Base-by-base conservation (phyloP, 2,888 invertebrate genomes). In the Cephus sareptanus region DNA sequence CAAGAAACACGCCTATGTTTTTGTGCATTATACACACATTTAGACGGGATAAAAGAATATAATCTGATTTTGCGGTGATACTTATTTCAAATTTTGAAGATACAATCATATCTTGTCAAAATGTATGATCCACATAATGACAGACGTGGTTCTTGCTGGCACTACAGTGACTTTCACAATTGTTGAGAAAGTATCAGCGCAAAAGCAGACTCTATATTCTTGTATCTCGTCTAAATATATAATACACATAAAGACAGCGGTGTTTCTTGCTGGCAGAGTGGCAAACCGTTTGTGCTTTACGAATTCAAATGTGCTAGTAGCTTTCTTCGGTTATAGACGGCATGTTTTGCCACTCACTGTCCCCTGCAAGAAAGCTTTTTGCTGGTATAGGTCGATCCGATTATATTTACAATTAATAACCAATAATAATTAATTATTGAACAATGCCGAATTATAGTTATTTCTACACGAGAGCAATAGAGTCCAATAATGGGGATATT, bases 371-470 rank as follows among this genome's bases (percentile, higher is more conserved):
- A 40, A 40, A 40, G 15, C 15, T 40, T 15, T 15, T 15, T 15
- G 15, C 40, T 40, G 15, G 1, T 40, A 40, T 4, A 40, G 40
- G 15, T 40, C 15, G 40, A 6, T 40, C 15, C 0, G 6, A 40
- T 40, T 40, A 15, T 40, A 40, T 40, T 40, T 40, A 40, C 6
- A 15, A 40, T 4, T 40, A 15, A 15, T 15, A 40, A 40, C 15
- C 15, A 69, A 70, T 15, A 40, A 15, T 40, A 15, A 15, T 15
- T 40, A 6, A 40, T 40, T 40, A 40, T 40, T 6, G 15, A 15
- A 15, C 15, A 73, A 89, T 88, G 89, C 84, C 85, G 56, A 89
- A 86, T 82, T 89, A 88, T 73, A 87, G 88, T 73, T 90, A 90
- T 76, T 88, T 86, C 76, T 90, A 90, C 80, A 85, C 86, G 70